These are phyloP conservation scores for Carcina quercana DNA, from an alignment of 2,888 invertebrate species.

Conservation along the genomic window DNA sequence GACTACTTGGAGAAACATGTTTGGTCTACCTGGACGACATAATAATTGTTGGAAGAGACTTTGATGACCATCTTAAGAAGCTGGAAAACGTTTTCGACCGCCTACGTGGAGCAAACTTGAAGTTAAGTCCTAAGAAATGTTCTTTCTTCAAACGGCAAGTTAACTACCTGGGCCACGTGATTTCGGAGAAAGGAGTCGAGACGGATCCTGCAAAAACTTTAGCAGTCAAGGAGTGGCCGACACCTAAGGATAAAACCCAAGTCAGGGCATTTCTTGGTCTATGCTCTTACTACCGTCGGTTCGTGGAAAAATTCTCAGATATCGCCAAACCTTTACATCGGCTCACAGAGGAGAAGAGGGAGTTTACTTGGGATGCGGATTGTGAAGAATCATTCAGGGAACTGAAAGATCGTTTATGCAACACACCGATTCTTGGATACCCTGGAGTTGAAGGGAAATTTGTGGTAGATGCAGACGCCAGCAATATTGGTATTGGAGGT, in stretches of 20 bases:
- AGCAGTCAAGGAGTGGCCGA: conserved; percentile 16
- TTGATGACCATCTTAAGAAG: conserved; percentile 5
- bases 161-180: conserved; percentile 13
- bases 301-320: conserved; percentile 14
- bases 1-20: conserved; percentile 5
- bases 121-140: conserved; percentile 9
- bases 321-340: conserved; percentile 10
- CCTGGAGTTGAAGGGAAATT: conserved; percentile 13
- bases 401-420: conserved; percentile 10
- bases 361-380: conserved; percentile 11
- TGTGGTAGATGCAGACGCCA: conserved; percentile 14
- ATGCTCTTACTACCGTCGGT: conserved; percentile 12
- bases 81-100: neutral
- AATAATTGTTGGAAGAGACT: conserved; percentile 2
- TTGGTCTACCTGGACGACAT: conserved; percentile 12
- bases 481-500: conserved; percentile 12
- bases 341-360: conserved; percentile 5
- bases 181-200: conserved; percentile 11
- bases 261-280: conserved; percentile 16
- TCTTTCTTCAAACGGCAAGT: conserved; percentile 8
- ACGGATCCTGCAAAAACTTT: conserved; percentile 15
- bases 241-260: conserved; percentile 14
- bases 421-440: conserved; percentile 12
- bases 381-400: conserved; percentile 11
- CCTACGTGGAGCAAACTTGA: neutral